Base-by-base conservation (phyloP, 1,140 invertebrate genomes). In the Pinna nobilis region DNA sequence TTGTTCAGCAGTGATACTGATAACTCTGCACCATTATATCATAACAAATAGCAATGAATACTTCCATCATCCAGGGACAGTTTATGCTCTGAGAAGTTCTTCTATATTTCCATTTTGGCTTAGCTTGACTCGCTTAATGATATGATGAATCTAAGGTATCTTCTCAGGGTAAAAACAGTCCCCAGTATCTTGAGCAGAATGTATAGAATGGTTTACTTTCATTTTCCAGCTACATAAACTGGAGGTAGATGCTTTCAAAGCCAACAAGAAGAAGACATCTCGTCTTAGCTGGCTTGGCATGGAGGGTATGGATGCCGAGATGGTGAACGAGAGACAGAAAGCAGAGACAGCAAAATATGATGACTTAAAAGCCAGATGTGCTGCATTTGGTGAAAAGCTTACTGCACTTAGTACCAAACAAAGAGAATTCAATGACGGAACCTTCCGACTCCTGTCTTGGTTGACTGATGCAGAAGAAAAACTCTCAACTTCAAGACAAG, bases 371-470 rank as follows among this genome's bases (percentile, higher is more conserved):
- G 49, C 65, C 23, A 66, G 71, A 33, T 88, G 85, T 73, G 77
- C 66, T 28, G 90, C 92, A 15, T 91, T 96, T 11, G 94, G 95
- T 6, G 97, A 97, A 83, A 92, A 92, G 30, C 88, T 98, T 13
- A 93, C 94, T 15, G 95, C 97, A 80, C 90, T 97, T 4, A 93
- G 93, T 20, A 93, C 93, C 66, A 92, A 93, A 76, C 93, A 96
- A 70, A 91, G 93, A 15, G 93, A 96, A 55, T 97, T 96, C 84
- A 92, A 90, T 92, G 95, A 96, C 82, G 93, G 94, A 0, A 82
- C 97, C 1, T 94, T 96, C 44, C 94, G 96, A 79, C 95, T 96
- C 6, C 91, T 92, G 55, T 88, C 92, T 0, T 98, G 96, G 96
- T 85, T 98, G 65, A 92, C 92, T 33, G 94, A 95, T 67, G 91